Percentiles rank a stretch among this genome's conserved stretches.
Evolutionary conservation across 1,140 invertebrate genomes (phyloP).

Genomic region (Scaptodrosophila lebanonensis): DNA sequence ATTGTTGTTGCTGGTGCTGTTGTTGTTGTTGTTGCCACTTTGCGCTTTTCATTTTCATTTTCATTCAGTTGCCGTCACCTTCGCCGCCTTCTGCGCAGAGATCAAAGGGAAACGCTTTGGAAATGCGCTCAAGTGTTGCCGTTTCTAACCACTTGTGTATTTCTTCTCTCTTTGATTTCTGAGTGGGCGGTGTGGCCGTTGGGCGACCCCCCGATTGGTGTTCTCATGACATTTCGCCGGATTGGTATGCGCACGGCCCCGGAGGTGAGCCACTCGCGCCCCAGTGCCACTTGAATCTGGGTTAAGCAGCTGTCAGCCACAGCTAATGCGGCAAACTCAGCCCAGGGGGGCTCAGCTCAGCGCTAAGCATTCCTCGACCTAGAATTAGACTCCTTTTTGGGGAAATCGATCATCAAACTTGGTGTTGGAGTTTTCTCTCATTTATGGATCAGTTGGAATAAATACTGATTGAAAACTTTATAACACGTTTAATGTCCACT

Average conservation of each 20-base stretch:
- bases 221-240: constrained; percentile 48
- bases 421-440: too few relatives aligned
- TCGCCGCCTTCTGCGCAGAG: constrained; percentile 27
- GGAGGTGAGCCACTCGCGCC: constrained; percentile 33
- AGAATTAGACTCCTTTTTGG: too few relatives aligned
- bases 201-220: constrained; percentile 46
- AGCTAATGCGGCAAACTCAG: too few relatives aligned
- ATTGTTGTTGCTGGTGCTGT: too few relatives aligned
- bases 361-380: too few relatives aligned
- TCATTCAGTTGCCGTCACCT: constrained; percentile 33
- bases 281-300: constrained; percentile 34
- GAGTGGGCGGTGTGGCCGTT: constrained; percentile 49
- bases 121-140: constrained; percentile 62
- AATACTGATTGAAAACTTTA: too few relatives aligned
- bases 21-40: background rate
- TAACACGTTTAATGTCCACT: too few relatives aligned
- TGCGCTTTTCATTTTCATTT: constrained; percentile 27
- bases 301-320: constrained; percentile 18
- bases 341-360: too few relatives aligned
- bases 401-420: too few relatives aligned
- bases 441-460: too few relatives aligned
- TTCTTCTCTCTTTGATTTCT: constrained; percentile 45
- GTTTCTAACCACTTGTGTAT: too few relatives aligned
- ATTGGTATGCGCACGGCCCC: too few relatives aligned
- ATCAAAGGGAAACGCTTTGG: constrained; percentile 55